phyloP scores from a whole-genome alignment of 2,888 invertebrate species.

The Deroplatys truncata region DNA sequence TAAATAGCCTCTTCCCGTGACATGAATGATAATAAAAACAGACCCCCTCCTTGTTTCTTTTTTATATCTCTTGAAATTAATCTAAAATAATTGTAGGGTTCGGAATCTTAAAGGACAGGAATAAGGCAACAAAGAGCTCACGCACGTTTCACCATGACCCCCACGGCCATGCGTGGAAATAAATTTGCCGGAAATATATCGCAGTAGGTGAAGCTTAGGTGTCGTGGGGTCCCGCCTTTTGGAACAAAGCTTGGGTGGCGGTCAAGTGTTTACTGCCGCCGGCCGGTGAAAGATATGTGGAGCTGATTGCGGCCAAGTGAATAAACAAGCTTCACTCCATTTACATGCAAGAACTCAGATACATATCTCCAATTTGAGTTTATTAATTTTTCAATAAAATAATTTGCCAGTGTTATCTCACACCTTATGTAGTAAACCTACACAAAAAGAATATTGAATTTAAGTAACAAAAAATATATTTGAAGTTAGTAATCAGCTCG shows the following conservation, averaged over 20 bases:
- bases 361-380: background rate
- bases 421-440: background rate
- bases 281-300: background rate
- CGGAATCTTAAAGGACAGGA: background rate
- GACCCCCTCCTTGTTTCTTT: background rate
- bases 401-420: background rate
- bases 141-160: background rate
- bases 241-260: background rate
- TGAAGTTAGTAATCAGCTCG: background rate
- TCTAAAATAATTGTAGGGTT: background rate
- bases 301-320: background rate
- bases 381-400: background rate
- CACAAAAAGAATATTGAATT: background rate
- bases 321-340: too few relatives aligned
- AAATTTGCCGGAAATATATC: background rate
- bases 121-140: background rate
- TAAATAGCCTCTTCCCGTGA: background rate
- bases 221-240: background rate
- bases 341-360: too few relatives aligned
- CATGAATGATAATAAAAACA: background rate
- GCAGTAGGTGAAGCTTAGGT: background rate
- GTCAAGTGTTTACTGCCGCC: background rate
- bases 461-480: background rate
- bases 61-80: background rate
- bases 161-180: background rate